Evolutionary conservation across 2,888 invertebrate species (phyloP).

Genomic region (Mesodorylaimus sp.): DNA sequence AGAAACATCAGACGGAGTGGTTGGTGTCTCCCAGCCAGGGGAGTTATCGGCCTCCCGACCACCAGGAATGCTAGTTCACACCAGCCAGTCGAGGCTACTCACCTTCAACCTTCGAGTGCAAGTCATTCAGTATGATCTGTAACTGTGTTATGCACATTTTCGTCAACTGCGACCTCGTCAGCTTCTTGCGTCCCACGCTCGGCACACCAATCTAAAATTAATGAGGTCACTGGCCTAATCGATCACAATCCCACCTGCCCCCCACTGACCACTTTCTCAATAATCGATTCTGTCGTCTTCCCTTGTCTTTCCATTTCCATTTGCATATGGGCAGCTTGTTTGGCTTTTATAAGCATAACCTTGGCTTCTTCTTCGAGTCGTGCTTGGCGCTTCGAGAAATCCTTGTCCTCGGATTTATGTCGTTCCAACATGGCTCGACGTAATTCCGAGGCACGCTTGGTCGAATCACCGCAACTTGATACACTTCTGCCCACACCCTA

Average conservation of each 20-base stretch:
- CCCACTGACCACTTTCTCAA: conserved; percentile 43
- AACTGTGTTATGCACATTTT: conserved; percentile 78
- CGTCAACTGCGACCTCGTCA: conserved; percentile 29
- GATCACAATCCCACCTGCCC: too few species aligned
- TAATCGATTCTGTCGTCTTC: conserved; percentile 46
- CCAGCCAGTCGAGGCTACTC: too few species aligned
- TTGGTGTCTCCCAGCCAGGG: too few species aligned
- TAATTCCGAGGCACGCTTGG: conserved; percentile 10
- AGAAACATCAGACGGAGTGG: too few species aligned
- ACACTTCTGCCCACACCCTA: conserved; percentile 8
- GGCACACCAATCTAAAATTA: conserved; percentile 10
- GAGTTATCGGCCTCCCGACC: too few species aligned
- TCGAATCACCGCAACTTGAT: conserved; percentile 4
- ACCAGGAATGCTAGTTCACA: too few species aligned
- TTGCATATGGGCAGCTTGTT: conserved; percentile 74
- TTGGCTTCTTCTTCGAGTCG: conserved; percentile 66
- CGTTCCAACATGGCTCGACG: neutral
- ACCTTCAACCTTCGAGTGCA: conserved; percentile 48
- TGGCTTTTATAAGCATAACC: conserved; percentile 68
- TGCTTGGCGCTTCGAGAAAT: conserved; percentile 59
- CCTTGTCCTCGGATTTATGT: conserved; percentile 32
- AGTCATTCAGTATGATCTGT: conserved; percentile 79
- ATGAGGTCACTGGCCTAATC: too few species aligned
- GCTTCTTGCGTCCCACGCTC: conserved; percentile 47
- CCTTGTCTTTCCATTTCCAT: conserved; percentile 43